Evolutionary conservation across 2,888 invertebrate species (phyloP), one percentile per base, ranked within the genome.

Genomic region (Chymomyza amoena): DNA sequence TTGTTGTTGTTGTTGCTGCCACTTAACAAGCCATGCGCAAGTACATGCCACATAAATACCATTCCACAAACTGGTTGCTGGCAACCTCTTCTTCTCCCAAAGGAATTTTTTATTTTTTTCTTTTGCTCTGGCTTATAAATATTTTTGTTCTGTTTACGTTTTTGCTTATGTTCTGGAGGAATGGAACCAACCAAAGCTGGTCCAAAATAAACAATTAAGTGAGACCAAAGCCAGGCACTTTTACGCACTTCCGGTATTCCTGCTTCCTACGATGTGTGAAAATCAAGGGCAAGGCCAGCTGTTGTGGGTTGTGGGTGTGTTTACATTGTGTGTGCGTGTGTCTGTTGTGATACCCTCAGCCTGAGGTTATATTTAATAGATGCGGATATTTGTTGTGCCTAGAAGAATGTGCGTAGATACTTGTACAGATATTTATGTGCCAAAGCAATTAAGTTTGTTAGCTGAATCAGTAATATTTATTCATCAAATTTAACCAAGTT

Each of bases 161-260:
- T 67, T 75, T 20, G 0, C 2, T 50, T 52, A 16, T 16, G 28
- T n/a, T 51, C 25, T 50, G 61, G 20, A 39, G 39, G 50, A 13
- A n/a, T 72, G 66, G 25, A 59, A 67, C 63, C n/a, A n/a, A n/a
- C n/a, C 60, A 39, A 54, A 39, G 18, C 36, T 60, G 39, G 65
- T 25, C 69, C 68, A 68, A 76, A 72, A 71, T 72, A 79, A 81
- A 80, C 78, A 81, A 75, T 76, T 74, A 81, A 68, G 64, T 60
- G 57, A 52, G 61, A 45, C 61, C 39, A 20, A 52, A 25, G 50
- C 20, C 18, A 6, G 61, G 51, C n/a, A 16, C 16, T 52, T 61
- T 61, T 69, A 67, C 64, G 78, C 65, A 75, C 72, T 80, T 80
- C 79, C 76, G 79, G 70, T 68, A 59, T 70, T 20, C 6, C 54